Evolutionary conservation across 2,797 vertebrate genomes (phyloP), one percentile per base, ranked within the genome.

Genomic region (Acropternis orthonyx): DNA sequence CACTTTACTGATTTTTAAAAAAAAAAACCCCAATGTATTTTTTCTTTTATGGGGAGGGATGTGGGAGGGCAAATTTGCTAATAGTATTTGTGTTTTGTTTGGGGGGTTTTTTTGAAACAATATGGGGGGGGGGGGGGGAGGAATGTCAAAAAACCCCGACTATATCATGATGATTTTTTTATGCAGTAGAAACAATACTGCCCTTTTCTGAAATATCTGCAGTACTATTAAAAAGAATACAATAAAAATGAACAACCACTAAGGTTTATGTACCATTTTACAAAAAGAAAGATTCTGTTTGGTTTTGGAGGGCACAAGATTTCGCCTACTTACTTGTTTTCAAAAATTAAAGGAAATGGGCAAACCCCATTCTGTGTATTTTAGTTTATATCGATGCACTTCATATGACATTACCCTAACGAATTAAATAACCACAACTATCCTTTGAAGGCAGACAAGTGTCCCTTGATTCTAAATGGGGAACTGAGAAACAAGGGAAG

Each of bases 321-420:
- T 97, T 97, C 95, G 51, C 98, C 97, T 98, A 97, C 98, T 98
- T 98, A 98, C 97, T 98, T 98, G 98, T 99, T 99, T 99, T 98
- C 98, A 98, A 98, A 98, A 98, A 99, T 98, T 98, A 99, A 99
- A 98, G 92, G 96, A 97, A 97, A 94, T 80, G 92, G 96, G 94
- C 83, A 92, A 95, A 96, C 19, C 44, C 71, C 85, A 23, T 80
- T 49, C 54, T 81, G 48, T 30, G 46, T 96, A 81, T 48, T 89
- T 94, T 58, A 61, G 66, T 95, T 85, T 81, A 51, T 67, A 65
- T 69, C 0, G 0, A 6, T 69, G 26, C 34, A 9, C 17, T 73
- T 52, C 21, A 10, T 18, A 3, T 28, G n/a, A 52, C 30, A 4
- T 26, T 71, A 32, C 51, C 7, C 18, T 32, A 16, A 15, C 21